Evolutionary conservation across 2,797 vertebrate genomes (phyloP), one percentile per base, ranked within the genome.

Genomic region (Enoplosus armatus): DNA sequence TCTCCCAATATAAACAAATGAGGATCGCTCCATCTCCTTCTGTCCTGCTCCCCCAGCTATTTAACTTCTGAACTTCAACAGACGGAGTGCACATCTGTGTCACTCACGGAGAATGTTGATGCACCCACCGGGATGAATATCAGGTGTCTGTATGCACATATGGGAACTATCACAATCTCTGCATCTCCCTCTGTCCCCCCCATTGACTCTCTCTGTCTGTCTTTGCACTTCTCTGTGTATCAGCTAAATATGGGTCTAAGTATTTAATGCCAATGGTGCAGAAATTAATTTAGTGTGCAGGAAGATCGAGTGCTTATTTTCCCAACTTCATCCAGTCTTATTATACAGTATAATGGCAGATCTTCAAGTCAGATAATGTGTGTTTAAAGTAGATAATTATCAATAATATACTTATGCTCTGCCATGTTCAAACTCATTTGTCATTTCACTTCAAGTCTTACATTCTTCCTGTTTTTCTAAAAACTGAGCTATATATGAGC

Each of bases 71-170:
- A 79, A 80, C 82, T 84, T 75, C 77, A 87, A 79, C 88, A 92
- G 90, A 91, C 77, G 56, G 84, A 59, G 82, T 72, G 78, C 78
- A 88, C 88, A 89, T 92, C 87, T 92, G 90, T 94, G 92, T 93
- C 91, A 89, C 86, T 87, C 75, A 58, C 26, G 0, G 90, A 84
- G 93, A 95, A 94, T 94, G 93, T 95, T 91, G 90, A 92, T 93
- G 89, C 92, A 90, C 87, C 89, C 90, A 92, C 86, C 73, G 77
- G 88, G 90, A 91, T 35, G 66, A 90, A 88, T 86, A 95, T 95
- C 95, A 94, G 92, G 91, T 93, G 93, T 94, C 94, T 83, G 71
- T 79, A 16, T 65, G 83, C 89, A 92, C 95, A 95, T 94, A 86
- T 95, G 95, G 94, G 92, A 95, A 91, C 88, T 26, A 95, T 95